A percentile compares a stretch with the other conserved stretches of the same genome.
Evolutionary conservation across 1,140 invertebrate genomes (phyloP).

Genomic region (Drosophila fuyamai): DNA sequence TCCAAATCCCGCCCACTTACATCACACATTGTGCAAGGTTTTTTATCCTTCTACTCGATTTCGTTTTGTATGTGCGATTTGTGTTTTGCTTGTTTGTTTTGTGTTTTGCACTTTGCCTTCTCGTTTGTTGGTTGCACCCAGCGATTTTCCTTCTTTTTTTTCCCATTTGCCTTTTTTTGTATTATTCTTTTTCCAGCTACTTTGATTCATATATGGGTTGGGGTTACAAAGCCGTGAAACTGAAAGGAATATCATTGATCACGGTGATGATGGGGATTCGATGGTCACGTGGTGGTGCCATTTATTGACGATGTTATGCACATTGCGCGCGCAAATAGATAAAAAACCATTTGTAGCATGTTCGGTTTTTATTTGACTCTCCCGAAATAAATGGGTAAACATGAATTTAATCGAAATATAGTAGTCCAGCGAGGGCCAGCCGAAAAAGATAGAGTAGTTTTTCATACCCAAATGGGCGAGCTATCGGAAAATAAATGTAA

Average conservation of each 20-base stretch:
- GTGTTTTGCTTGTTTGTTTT: constrained; percentile 51
- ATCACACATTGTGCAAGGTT: constrained; percentile 19
- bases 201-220: constrained; percentile 28
- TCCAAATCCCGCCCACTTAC: constrained; percentile 1
- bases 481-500: neutral
- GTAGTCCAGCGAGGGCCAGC: neutral
- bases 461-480: neutral
- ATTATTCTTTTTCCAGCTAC: constrained; percentile 36
- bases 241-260: constrained; percentile 27
- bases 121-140: constrained; percentile 50
- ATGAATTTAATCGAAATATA: constrained; percentile 9
- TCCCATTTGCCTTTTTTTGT: constrained; percentile 11
- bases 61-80: constrained; percentile 48
- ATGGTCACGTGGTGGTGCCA: constrained; percentile 4
- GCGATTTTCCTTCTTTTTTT: constrained; percentile 30
- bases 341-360: neutral
- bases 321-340: neutral
- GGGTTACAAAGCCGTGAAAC: constrained; percentile 17
- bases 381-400: neutral
- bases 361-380: neutral
- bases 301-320: neutral
- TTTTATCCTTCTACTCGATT: constrained; percentile 34
- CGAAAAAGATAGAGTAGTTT: neutral
- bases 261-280: neutral
- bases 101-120: constrained; percentile 52